Conservation (phyloP, 2,113 vertebrate genomes). For the Spizaetus ornatus region DNA sequence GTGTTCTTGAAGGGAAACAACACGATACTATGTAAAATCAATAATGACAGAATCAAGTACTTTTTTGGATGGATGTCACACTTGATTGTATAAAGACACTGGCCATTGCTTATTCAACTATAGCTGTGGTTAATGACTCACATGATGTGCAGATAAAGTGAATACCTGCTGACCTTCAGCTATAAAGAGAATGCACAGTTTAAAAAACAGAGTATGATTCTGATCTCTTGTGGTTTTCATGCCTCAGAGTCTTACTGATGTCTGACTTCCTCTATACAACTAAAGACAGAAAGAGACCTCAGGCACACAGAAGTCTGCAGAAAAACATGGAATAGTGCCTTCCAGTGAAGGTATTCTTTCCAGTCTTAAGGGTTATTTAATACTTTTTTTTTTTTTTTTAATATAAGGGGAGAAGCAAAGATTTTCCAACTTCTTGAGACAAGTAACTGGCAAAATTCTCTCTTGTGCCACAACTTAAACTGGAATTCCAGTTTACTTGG, state of each 20-base stretch:
- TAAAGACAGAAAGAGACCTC: neutral
- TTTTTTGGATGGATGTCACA: neutral
- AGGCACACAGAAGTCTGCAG: neutral
- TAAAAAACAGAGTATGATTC: neutral
- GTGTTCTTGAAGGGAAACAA: conserved; percentile 18
- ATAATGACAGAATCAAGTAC: neutral
- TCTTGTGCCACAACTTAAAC: neutral
- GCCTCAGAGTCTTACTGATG: neutral
- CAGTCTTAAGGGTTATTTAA: neutral
- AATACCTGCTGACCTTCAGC: neutral
- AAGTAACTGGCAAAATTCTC: neutral
- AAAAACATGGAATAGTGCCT: neutral
- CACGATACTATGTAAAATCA: neutral
- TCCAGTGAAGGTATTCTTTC: neutral
- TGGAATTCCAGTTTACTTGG: neutral
- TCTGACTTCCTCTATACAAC: neutral
- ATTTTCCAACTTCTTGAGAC: neutral
- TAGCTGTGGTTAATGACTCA: neutral
- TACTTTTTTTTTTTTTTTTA: neutral
- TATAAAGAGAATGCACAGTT: neutral
- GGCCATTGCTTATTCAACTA: neutral
- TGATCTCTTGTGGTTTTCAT: neutral
- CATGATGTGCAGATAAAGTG: neutral
- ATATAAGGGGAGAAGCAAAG: neutral
- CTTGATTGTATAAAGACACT: neutral